Evolutionary conservation across 2,113 vertebrate genomes (phyloP).

Genomic region (Equus quagga): DNA sequence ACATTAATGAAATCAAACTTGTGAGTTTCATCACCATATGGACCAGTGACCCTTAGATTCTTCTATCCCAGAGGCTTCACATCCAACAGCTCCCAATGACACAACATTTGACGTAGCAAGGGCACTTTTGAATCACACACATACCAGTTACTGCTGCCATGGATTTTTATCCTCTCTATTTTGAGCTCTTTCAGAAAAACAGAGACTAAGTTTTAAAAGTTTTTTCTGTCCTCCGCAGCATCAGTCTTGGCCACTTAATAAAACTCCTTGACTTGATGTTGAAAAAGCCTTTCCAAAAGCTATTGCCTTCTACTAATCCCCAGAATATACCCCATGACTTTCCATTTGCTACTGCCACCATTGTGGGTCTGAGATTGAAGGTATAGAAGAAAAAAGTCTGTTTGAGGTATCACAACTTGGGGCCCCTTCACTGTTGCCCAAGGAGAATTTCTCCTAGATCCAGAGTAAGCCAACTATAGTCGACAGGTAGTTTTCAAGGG

Average conservation of each 20-base stretch:
- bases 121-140: background rate
- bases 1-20: conserved; percentile 11
- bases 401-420: background rate
- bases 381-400: background rate
- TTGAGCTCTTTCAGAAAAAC: conserved; percentile 32
- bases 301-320: background rate
- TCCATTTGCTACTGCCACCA: background rate
- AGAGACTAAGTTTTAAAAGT: background rate
- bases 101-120: background rate
- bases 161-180: conserved; percentile 22
- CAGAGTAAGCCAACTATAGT: background rate
- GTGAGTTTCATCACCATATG: background rate
- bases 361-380: background rate
- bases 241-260: background rate
- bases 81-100: background rate
- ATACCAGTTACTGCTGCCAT: background rate
- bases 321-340: background rate
- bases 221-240: background rate
- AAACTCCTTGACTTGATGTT: conserved; percentile 23
- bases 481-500: background rate
- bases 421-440: background rate
- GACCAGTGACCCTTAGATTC: background rate
- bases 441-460: background rate
- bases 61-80: background rate
- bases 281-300: conserved; percentile 39